phyloP scores from a whole-genome alignment of 2,113 vertebrate genomes.

The Pyxicephalus adspersus region DNA sequence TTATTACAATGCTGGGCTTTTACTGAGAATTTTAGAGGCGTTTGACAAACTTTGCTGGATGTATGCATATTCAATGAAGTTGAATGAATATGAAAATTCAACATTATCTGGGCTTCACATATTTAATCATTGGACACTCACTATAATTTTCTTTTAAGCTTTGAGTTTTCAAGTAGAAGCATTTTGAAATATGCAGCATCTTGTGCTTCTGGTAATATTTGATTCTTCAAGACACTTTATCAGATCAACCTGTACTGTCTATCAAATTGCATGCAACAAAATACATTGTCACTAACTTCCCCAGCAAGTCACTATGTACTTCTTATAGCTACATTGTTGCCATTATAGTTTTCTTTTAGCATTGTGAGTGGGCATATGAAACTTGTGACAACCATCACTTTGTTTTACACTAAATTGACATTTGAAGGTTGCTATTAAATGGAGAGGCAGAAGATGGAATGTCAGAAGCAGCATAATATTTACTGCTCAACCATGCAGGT shows the following conservation, averaged over 20 bases:
- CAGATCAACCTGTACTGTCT: slow-evolving; percentile 22
- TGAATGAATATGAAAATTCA: no score
- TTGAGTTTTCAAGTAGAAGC: neutral
- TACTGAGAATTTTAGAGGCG: no score
- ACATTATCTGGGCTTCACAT: neutral
- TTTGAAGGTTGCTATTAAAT: slow-evolving; percentile 41
- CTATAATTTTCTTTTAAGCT: neutral
- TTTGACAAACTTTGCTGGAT: no score
- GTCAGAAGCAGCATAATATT: slow-evolving; percentile 32
- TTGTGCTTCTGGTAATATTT: neutral
- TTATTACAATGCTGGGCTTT: no score
- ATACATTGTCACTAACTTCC: slow-evolving; percentile 10
- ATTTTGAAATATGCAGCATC: neutral
- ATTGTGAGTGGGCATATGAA: slow-evolving; percentile 43
- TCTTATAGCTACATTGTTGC: slow-evolving; percentile 41
- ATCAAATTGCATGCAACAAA: slow-evolving; percentile 12
- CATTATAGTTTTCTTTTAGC: slow-evolving; percentile 37
- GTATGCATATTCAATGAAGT: no score
- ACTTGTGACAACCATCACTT: slow-evolving; percentile 23
- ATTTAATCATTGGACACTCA: neutral
- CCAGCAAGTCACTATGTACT: slow-evolving; percentile 29
- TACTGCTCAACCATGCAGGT: slow-evolving; percentile 8
- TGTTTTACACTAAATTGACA: slow-evolving; percentile 35
- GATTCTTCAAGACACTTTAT: slow-evolving; percentile 1
- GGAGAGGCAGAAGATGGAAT: slow-evolving; percentile 17